Evolutionary conservation across 2,797 vertebrate genomes (phyloP), one percentile per base, ranked within the genome.

Genomic region (Yasuhikotakia modesta): DNA sequence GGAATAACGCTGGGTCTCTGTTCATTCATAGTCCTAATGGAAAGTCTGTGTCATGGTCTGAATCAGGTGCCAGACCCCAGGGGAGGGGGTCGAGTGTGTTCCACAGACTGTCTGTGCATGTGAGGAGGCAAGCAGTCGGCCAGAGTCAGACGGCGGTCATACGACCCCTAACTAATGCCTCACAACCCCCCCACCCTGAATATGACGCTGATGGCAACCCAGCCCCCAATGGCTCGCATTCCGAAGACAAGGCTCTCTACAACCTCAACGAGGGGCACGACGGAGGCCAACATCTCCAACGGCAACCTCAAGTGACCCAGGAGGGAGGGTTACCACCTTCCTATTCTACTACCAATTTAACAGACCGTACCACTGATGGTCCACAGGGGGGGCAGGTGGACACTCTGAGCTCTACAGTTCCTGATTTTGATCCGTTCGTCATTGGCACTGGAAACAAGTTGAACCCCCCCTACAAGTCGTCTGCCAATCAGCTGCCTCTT

Each of bases 11-110:
- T 84, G 85, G 91, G 88, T 97, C 93, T 99, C 95, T 98, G 94
- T 98, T 97, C 95, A 91, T 98, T 96, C 94, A 92, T 96, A 99
- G 98, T 98, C 98, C 97, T 96, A 99, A 99, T 94, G 97, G 98
- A 95, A 99, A 99, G 97, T 99, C 97, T 97, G 96, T 99, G 95
- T 99, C 97, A 95, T 99, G 97, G 98, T 99, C 96, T 98, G 98
- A 99, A 96, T 95, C 97, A 96, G 97, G 98, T 96, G 94, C 96
- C 95, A 96, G 94, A 94, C 95, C 96, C 93, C 95, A 93, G 93
- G 93, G 94, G 91, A 96, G 93, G 88, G 97, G 95, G 82, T 95
- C 96, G 91, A 96, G 96, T 90, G 95, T 94, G 90, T 99, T 97
- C 96, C 97, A 98, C 93, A 97, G 96, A 94, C 96, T 99, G 90